phyloP scores from a whole-genome alignment of 2,888 invertebrate genomes.

The Drosophila multiciliata region DNA sequence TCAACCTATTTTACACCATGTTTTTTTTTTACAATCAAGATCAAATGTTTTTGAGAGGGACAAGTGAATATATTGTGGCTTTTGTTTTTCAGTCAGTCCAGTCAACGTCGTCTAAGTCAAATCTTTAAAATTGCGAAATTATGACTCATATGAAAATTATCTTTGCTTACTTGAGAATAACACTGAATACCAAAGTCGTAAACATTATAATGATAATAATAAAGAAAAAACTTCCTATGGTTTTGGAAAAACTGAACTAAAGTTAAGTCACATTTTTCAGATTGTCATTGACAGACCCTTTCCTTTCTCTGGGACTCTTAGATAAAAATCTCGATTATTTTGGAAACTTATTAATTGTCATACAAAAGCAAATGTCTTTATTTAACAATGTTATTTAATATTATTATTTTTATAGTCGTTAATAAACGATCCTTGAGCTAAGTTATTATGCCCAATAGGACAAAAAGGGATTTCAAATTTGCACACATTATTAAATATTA shows the following conservation, averaged over 20 bases:
- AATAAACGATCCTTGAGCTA: background rate
- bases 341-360: background rate
- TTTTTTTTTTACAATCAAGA: background rate
- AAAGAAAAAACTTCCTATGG: background rate
- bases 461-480: background rate
- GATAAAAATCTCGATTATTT: background rate
- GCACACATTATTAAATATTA: conserved; percentile 10
- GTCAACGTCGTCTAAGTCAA: background rate
- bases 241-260: background rate
- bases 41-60: background rate
- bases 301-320: background rate
- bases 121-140: too few species aligned
- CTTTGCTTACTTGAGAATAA: background rate
- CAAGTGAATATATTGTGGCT: background rate
- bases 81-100: background rate
- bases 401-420: background rate
- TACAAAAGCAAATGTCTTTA: background rate
- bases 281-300: background rate
- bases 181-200: background rate
- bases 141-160: background rate
- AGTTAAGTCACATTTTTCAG: background rate
- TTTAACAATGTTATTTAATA: background rate
- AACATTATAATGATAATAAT: background rate
- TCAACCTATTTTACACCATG: background rate
- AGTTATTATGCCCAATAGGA: background rate